Conservation (phyloP, 2,888 invertebrate species). For the Epirrhoe alternata region DNA sequence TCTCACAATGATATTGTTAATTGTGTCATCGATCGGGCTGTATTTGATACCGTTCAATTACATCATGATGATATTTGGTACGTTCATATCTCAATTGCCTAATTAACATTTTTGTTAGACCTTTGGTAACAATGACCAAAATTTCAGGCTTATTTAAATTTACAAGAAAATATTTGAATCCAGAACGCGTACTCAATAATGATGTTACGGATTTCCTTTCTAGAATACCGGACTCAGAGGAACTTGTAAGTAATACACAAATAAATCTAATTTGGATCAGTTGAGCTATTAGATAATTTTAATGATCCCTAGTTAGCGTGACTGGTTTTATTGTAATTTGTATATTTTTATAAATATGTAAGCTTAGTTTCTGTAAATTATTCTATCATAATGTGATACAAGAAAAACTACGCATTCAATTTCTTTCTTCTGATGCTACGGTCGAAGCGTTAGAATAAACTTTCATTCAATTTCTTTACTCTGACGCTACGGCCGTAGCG, state of each 20-base stretch:
- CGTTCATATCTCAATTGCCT: conserved; percentile 36
- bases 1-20: conserved; percentile 63
- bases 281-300: neutral
- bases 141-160: conserved; percentile 71
- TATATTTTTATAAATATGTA: neutral
- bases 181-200: conserved; percentile 69
- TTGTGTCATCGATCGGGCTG: conserved; percentile 55
- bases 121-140: neutral
- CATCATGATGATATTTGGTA: conserved; percentile 72
- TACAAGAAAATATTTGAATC: conserved; percentile 68
- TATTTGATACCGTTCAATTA: conserved; percentile 71
- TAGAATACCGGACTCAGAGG: conserved; percentile 72
- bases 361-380: neutral
- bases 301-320: too few relatives aligned
- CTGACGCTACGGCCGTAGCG: neutral
- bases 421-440: too few relatives aligned
- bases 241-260: conserved; percentile 62
- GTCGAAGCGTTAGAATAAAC: neutral
- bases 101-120: neutral
- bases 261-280: neutral
- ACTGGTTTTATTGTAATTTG: too few relatives aligned
- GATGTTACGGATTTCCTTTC: conserved; percentile 75
- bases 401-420: too few relatives aligned
- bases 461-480: neutral
- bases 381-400: neutral